Conservation (phyloP, 2,797 vertebrate species). For the Enteromius treurensis region DNA sequence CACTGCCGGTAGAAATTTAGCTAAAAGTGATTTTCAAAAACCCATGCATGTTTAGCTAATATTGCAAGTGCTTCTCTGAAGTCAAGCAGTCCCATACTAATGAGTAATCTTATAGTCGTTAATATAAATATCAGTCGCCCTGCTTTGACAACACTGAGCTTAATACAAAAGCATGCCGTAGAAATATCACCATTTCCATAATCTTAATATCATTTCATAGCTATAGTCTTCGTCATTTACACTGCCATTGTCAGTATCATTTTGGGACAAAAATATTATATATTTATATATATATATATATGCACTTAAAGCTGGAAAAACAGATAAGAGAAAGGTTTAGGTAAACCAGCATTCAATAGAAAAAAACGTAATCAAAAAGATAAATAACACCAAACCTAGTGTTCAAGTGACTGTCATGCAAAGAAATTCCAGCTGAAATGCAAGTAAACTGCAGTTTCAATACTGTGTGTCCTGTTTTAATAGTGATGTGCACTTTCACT, state of each 20-base stretch:
- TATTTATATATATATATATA: constrained; percentile 47
- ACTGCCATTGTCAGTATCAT: constrained; percentile 64
- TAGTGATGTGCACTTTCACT: constrained; percentile 69
- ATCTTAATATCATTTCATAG: constrained; percentile 59
- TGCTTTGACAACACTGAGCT: constrained; percentile 74
- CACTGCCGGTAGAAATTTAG: constrained; percentile 6
- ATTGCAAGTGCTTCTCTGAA: constrained; percentile 48
- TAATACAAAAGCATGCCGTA: constrained; percentile 73
- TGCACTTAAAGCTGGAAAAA: constrained; percentile 79
- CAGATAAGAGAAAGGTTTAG: constrained; percentile 71
- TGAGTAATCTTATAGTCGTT: constrained; percentile 39
- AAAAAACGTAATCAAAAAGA: constrained; percentile 67
- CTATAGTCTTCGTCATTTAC: constrained; percentile 52
- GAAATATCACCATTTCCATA: constrained; percentile 66
- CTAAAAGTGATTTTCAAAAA: constrained; percentile 1
- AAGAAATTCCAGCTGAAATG: constrained; percentile 72
- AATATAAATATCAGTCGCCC: constrained; percentile 53
- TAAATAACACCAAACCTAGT: constrained; percentile 66
- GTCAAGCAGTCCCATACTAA: constrained; percentile 46
- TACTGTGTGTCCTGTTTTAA: constrained; percentile 71
- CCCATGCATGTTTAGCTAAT: constrained; percentile 31
- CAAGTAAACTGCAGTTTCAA: constrained; percentile 70
- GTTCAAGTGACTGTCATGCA: constrained; percentile 78
- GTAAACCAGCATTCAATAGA: constrained; percentile 79
- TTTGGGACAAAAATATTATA: constrained; percentile 76